Evolutionary conservation across 2,888 invertebrate genomes (phyloP), one percentile per base, ranked within the genome.

Genomic region (Xestia ashworthii): DNA sequence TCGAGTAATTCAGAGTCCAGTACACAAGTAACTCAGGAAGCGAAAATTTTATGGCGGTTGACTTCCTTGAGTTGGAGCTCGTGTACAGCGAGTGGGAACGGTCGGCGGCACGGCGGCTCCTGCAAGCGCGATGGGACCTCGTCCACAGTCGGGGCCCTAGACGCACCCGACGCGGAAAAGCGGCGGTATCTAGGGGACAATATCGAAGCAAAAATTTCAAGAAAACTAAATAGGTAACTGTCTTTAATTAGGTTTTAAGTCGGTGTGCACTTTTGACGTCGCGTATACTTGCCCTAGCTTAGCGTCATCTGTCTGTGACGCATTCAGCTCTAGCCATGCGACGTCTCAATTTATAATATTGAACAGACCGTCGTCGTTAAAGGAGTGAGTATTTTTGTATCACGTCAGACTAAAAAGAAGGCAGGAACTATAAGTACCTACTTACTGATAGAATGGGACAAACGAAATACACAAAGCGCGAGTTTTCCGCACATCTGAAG

Each of bases 41-140:
- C 89, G 76, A 87, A 75, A 38, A 92, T 86, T 73, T 93, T 92
- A 64, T 87, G 88, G 4, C 84, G 90, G 0, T 86, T 82, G 12
- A 78, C 68, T 4, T 89, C 70, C 80, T 90, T 92, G 81, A 96
- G 95, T 0, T 92, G 91, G n/a, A 96, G 87, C 16, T 96, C 96
- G 89, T 95, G 94, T 0, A 96, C 95, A 9, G 91, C 93, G 60
- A 96, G 91, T 0, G 96, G 96, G 91, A 95, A 96, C 78, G 95
- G 96, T 48, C 91, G 94, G 65, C 96, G 95, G 89, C 96, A 96
- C 3, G 92, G 90, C 50, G 92, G 89, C 4, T 92, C 85, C 5
- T 89, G 76, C 22, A 80, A 82, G 22, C 83, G 88, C 19, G 88
- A 6, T 16, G 83, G 71, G 5, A 79, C 16, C 46, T 65, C 64